These are phyloP conservation scores for Coregonus ussuriensis DNA, from an alignment of 2,797 vertebrate species.

Conservation along the genomic window DNA sequence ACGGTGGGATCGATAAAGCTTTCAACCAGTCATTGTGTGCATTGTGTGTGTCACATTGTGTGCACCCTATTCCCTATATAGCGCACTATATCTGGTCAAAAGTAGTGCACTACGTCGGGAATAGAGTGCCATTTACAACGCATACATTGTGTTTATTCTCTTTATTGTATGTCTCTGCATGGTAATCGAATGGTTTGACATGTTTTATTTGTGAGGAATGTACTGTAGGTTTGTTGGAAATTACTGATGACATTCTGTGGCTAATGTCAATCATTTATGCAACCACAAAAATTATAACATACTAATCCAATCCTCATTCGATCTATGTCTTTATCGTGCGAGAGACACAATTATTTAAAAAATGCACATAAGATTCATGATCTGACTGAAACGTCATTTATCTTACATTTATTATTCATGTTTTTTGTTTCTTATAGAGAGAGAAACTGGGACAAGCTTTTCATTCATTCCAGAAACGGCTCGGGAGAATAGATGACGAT, in stretches of 20 bases:
- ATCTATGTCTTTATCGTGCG: background rate
- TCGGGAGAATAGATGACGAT: constrained; percentile 28
- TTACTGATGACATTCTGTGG: background rate
- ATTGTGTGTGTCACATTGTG: background rate
- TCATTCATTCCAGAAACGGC: constrained; percentile 43
- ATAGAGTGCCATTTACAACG: background rate
- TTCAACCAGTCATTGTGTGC: background rate
- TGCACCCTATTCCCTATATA: background rate
- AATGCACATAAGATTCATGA: constrained; percentile 2
- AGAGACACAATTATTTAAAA: background rate
- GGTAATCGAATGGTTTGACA: background rate
- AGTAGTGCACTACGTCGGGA: background rate
- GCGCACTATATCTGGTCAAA: too few species aligned
- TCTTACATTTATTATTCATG: constrained; percentile 64
- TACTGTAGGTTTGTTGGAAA: background rate
- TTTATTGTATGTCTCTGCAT: background rate
- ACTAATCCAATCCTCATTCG: background rate
- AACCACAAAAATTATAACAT: background rate
- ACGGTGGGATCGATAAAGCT: constrained; percentile 3
- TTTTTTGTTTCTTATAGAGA: constrained; percentile 36
- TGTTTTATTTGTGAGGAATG: background rate
- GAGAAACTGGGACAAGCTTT: constrained; percentile 61
- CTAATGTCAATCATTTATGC: background rate
- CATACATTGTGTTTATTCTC: background rate
- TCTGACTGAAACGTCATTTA: constrained; percentile 24